Percentiles rank a stretch among this genome's conserved stretches.
Evolutionary conservation across 2,113 vertebrate genomes (phyloP).

Genomic region (Caranx ignobilis): DNA sequence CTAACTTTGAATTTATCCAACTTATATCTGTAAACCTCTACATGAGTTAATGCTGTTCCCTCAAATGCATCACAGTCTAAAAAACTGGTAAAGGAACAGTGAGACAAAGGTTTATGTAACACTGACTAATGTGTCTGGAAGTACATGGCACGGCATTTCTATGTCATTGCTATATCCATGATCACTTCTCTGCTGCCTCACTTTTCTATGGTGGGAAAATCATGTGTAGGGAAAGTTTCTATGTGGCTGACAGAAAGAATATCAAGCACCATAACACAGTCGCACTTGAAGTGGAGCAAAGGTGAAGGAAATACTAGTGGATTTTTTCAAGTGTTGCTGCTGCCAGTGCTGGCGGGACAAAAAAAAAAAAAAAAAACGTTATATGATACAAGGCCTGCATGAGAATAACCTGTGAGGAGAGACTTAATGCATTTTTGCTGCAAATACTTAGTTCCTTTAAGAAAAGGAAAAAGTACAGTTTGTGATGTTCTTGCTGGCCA

Average conservation of each 20-base stretch:
- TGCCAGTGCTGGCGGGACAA: background rate
- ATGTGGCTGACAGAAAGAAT: slow-evolving; percentile 16
- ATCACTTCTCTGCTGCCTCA: background rate
- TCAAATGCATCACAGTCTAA: background rate
- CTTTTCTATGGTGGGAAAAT: slow-evolving; percentile 24
- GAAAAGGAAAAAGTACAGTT: background rate
- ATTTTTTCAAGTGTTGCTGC: background rate
- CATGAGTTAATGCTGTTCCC: background rate
- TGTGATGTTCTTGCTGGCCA: background rate
- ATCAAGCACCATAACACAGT: background rate
- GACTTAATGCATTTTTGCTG: slow-evolving; percentile 1
- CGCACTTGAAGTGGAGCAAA: background rate
- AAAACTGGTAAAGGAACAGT: slow-evolving; percentile 6
- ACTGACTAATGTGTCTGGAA: slow-evolving; percentile 37
- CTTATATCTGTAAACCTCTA: background rate
- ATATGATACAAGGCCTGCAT: background rate
- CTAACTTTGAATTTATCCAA: background rate
- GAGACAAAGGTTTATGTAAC: background rate
- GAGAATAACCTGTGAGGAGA: background rate
- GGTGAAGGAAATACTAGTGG: background rate
- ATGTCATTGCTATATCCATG: slow-evolving; percentile 9
- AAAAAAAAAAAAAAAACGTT: background rate
- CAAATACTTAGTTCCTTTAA: slow-evolving; percentile 1
- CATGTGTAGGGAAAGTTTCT: slow-evolving; percentile 19
- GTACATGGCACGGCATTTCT: slow-evolving; percentile 17